Percentiles rank a stretch among this genome's conserved stretches.
Evolutionary conservation across 2,888 invertebrate species (phyloP).

Genomic region (Phaonia tiefii): DNA sequence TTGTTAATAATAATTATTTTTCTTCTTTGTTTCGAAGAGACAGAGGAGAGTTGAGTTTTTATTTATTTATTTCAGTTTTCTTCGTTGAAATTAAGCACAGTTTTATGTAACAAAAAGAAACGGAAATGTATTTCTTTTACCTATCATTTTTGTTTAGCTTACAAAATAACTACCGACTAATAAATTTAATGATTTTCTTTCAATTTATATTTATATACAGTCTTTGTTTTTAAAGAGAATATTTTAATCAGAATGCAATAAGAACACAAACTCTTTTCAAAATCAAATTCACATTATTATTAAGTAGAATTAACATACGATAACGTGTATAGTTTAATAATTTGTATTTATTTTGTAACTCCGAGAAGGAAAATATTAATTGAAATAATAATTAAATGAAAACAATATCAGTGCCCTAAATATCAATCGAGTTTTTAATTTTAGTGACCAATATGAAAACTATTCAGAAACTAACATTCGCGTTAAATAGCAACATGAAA

Average conservation of each 20-base stretch:
- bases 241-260: background rate
- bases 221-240: constrained; percentile 44
- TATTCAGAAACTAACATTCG: too few relatives aligned
- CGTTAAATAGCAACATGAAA: too few relatives aligned
- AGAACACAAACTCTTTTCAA: background rate
- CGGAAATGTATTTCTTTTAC: constrained; percentile 12
- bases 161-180: constrained; percentile 38
- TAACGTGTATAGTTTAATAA: too few relatives aligned
- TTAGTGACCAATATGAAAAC: too few relatives aligned
- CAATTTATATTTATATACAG: constrained; percentile 55
- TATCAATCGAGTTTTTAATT: too few relatives aligned
- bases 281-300: too few relatives aligned
- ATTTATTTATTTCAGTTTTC: background rate
- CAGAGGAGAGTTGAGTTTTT: constrained; percentile 23
- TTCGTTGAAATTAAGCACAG: constrained; percentile 58
- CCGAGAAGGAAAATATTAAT: too few relatives aligned
- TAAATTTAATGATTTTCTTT: constrained; percentile 48
- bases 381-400: too few relatives aligned
- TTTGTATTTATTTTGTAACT: too few relatives aligned
- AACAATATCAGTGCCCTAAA: too few relatives aligned
- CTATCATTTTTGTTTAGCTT: constrained; percentile 25
- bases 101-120: constrained; percentile 24
- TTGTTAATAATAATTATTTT: background rate
- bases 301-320: too few relatives aligned
- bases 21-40: constrained; percentile 29